A percentile compares a stretch with the other conserved stretches of the same genome.
Evolutionary conservation across 2,888 invertebrate species (phyloP).

Genomic region (Drosophila mercatorum): DNA sequence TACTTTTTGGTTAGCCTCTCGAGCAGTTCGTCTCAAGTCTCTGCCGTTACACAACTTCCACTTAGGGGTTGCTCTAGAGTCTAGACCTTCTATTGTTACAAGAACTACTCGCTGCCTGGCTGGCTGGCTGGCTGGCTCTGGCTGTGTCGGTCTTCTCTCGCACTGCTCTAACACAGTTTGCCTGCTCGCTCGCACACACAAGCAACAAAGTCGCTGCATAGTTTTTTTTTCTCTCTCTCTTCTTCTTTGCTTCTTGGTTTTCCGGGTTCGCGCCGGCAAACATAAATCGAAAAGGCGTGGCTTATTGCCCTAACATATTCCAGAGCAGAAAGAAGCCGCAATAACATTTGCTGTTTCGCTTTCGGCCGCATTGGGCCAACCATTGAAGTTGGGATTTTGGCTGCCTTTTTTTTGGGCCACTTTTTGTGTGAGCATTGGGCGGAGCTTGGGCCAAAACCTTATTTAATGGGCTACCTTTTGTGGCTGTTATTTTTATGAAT

Average conservation of each 20-base stretch:
- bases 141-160: slow-evolving; percentile 2
- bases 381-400: slow-evolving; percentile 30
- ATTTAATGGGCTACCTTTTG: slow-evolving; percentile 51
- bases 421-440: slow-evolving; percentile 56
- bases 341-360: slow-evolving; percentile 57
- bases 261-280: slow-evolving; percentile 72
- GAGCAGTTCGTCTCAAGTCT: slow-evolving; percentile 67
- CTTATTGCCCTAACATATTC: slow-evolving; percentile 65
- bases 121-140: background rate
- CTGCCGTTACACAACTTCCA: slow-evolving; percentile 50
- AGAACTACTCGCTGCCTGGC: slow-evolving; percentile 56
- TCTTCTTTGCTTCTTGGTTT: slow-evolving; percentile 52
- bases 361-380: slow-evolving; percentile 44
- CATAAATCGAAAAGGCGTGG: slow-evolving; percentile 74
- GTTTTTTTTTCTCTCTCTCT: slow-evolving; percentile 45
- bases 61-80: slow-evolving; percentile 73
- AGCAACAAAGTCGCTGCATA: slow-evolving; percentile 40
- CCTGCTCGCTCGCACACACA: slow-evolving; percentile 42
- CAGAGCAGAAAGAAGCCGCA: slow-evolving; percentile 48
- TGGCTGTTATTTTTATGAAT: slow-evolving; percentile 48
- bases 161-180: slow-evolving; percentile 33
- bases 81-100: slow-evolving; percentile 72
- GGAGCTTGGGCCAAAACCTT: slow-evolving; percentile 64
- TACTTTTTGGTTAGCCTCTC: slow-evolving; percentile 26
- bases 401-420: slow-evolving; percentile 35